Conservation (phyloP, 2,113 vertebrate genomes). For the Meleagris gallopavo region DNA sequence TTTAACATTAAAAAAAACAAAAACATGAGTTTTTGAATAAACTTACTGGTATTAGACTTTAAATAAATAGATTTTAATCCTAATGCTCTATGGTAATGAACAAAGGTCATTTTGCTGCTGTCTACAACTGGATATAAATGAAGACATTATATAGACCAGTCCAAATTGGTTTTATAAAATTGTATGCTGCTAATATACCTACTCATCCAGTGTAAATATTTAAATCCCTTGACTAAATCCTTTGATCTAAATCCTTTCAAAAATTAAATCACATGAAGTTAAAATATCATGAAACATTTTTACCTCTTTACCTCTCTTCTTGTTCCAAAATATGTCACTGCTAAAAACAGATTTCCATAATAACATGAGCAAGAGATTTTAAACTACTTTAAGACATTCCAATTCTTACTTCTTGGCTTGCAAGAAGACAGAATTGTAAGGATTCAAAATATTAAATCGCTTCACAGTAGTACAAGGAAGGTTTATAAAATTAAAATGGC, state of each 20-base stretch:
- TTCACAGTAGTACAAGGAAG: neutral
- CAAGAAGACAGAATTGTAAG: neutral
- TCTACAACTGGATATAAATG: neutral
- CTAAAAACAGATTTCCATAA: neutral
- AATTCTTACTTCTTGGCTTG: neutral
- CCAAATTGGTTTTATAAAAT: neutral
- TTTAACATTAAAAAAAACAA: neutral
- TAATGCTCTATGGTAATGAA: neutral
- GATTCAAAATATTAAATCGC: neutral
- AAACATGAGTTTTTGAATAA: neutral
- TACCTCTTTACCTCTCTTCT: neutral
- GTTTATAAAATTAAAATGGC: neutral
- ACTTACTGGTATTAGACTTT: neutral
- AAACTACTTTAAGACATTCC: neutral
- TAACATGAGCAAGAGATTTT: neutral
- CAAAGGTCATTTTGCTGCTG: neutral
- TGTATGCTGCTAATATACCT: neutral
- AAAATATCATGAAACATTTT: neutral
- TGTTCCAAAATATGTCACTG: neutral
- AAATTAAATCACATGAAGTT: neutral
- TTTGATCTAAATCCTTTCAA: conserved; percentile 21
- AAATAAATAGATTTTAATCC: neutral
- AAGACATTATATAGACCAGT: neutral
- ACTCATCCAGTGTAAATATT: conserved; percentile 16
- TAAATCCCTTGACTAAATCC: conserved; percentile 8